Conservation (phyloP, 2,888 invertebrate species). For the Lymantria monacha region DNA sequence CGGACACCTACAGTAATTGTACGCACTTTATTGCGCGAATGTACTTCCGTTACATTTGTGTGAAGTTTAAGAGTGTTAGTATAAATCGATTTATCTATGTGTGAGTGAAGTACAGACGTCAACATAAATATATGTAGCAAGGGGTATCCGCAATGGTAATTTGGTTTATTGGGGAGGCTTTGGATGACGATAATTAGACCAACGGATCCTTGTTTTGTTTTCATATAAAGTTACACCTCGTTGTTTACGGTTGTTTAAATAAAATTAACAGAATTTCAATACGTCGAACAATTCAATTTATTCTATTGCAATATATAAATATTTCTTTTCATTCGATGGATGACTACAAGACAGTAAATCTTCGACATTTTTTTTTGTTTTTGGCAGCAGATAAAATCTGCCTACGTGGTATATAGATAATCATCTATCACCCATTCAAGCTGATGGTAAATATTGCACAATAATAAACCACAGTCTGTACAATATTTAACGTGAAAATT, state of each 20-base stretch:
- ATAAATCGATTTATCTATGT: slow-evolving; percentile 19
- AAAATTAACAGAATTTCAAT: slow-evolving; percentile 16
- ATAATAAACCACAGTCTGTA: too few species aligned
- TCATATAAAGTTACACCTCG: slow-evolving; percentile 26
- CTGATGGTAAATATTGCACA: too few species aligned
- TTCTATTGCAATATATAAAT: too few species aligned
- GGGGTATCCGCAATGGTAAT: slow-evolving; percentile 44
- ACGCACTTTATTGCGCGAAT: slow-evolving; percentile 59
- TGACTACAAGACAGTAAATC: too few species aligned
- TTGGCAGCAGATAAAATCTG: too few species aligned
- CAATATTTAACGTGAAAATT: too few species aligned
- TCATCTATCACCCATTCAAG: too few species aligned
- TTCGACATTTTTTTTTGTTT: too few species aligned
- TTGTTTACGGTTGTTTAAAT: slow-evolving; percentile 14
- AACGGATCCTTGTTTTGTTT: slow-evolving; percentile 30
- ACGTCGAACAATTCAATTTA: background rate
- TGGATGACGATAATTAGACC: slow-evolving; percentile 39
- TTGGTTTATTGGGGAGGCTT: slow-evolving; percentile 45
- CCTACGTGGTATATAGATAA: slow-evolving; percentile 12
- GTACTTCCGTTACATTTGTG: slow-evolving; percentile 39
- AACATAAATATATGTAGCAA: slow-evolving; percentile 26
- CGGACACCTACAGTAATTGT: slow-evolving; percentile 78
- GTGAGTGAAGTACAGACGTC: slow-evolving; percentile 35
- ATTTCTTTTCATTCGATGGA: too few species aligned
- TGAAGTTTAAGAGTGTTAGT: slow-evolving; percentile 24